A percentile compares a stretch with the other conserved stretches of the same genome.
Conservation (phyloP, 37 sponge, comb jelly and placozoan genomes). For the Bolinopsis microptera region DNA sequence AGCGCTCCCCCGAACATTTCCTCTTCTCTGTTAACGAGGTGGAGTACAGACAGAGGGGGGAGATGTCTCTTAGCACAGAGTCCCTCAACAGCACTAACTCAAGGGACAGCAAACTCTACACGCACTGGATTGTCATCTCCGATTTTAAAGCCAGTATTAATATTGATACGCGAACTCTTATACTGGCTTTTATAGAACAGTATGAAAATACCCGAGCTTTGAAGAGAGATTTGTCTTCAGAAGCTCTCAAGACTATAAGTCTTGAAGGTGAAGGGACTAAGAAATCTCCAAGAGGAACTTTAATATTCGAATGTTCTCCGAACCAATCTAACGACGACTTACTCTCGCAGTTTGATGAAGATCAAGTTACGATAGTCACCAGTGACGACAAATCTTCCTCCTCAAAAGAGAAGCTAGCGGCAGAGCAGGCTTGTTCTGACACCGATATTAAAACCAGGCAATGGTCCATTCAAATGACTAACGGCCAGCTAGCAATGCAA, state of each 20-base stretch:
- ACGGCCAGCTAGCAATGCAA: slow-evolving; percentile 60
- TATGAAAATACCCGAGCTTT: slow-evolving; percentile 39
- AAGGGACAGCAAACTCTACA: slow-evolving; percentile 15
- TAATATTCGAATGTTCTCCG: neutral
- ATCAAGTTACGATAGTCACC: neutral
- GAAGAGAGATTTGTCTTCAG: slow-evolving; percentile 27
- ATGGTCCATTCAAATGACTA: slow-evolving; percentile 49
- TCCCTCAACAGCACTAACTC: slow-evolving; percentile 47
- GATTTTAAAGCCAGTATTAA: slow-evolving; percentile 42
- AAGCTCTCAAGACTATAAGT: slow-evolving; percentile 1
- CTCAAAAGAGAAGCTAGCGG: slow-evolving; percentile 20
- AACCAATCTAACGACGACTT: slow-evolving; percentile 21
- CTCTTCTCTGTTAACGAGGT: slow-evolving; percentile 32
- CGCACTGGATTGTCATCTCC: slow-evolving; percentile 45
- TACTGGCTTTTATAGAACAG: slow-evolving; percentile 44
- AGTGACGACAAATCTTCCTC: slow-evolving; percentile 14
- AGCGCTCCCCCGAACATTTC: slow-evolving; percentile 13
- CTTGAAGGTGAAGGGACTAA: slow-evolving; percentile 3
- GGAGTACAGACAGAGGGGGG: slow-evolving; percentile 49
- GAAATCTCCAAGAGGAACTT: neutral
- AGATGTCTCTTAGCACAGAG: slow-evolving; percentile 42
- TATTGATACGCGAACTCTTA: slow-evolving; percentile 17
- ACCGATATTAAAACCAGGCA: slow-evolving; percentile 27
- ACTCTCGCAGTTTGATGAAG: slow-evolving; percentile 43
- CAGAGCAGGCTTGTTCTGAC: slow-evolving; percentile 51